Evolutionary conservation across 2,888 invertebrate species (phyloP).

Genomic region (Sarcophaga caerulescens): DNA sequence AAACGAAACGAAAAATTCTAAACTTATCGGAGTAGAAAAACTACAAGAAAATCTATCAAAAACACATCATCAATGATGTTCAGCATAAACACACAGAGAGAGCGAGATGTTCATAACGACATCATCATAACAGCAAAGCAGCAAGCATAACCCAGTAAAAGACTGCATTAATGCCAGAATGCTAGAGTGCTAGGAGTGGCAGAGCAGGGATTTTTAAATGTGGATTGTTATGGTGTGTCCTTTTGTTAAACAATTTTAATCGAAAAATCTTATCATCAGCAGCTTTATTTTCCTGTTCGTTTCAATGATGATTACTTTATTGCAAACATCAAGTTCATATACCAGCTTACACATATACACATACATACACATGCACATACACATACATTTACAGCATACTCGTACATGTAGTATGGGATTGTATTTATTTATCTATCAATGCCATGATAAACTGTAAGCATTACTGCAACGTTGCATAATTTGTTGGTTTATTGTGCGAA

Average conservation of each 20-base stretch:
- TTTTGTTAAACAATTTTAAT: conserved; percentile 54
- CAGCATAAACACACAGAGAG: background rate
- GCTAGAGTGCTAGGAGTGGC: background rate
- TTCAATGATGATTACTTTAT: conserved; percentile 55
- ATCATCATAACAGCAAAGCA: background rate
- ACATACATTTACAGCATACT: background rate
- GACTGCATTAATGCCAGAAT: background rate
- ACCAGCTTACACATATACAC: background rate
- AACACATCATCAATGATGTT: conserved; percentile 43
- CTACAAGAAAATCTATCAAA: conserved; percentile 59
- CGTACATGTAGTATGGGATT: background rate
- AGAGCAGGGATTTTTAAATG: conserved; percentile 37
- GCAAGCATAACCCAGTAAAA: conserved; percentile 4
- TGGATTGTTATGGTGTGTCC: conserved; percentile 44
- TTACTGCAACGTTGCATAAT: background rate
- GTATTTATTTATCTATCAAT: background rate
- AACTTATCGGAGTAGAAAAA: conserved; percentile 51
- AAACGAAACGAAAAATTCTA: conserved; percentile 31
- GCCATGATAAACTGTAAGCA: background rate
- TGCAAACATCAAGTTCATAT: conserved; percentile 22
- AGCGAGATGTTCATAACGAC: background rate
- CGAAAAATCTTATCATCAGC: conserved; percentile 61
- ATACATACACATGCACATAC: background rate
- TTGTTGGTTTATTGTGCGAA: conserved; percentile 10
- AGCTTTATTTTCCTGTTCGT: conserved; percentile 56